Conservation (phyloP, 2,888 invertebrate species). For the Netelia inedita region DNA sequence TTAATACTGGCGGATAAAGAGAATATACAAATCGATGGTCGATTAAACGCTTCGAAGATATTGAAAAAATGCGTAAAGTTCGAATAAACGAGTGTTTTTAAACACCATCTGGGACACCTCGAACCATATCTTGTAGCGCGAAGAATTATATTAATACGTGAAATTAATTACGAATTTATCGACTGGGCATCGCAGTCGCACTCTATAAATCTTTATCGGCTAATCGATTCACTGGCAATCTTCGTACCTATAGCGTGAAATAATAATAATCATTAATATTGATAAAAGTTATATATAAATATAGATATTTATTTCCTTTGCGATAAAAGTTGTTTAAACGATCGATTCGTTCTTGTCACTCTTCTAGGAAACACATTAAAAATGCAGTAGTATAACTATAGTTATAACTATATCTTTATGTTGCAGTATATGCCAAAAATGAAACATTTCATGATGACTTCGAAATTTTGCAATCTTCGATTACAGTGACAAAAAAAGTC, state of each 20-base stretch:
- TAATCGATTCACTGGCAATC: slow-evolving; percentile 47
- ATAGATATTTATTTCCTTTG: background rate
- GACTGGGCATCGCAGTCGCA: background rate
- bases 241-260: slow-evolving; percentile 31
- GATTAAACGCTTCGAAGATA: background rate
- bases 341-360: slow-evolving; percentile 15
- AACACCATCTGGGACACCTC: background rate
- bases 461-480: background rate
- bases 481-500: background rate
- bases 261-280: slow-evolving; percentile 20
- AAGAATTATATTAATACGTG: slow-evolving; percentile 28
- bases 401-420: background rate
- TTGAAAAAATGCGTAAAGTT: background rate
- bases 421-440: slow-evolving; percentile 3
- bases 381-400: background rate
- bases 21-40: background rate
- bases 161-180: slow-evolving; percentile 21
- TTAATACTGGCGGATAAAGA: background rate
- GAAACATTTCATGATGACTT: background rate
- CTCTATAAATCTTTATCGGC: slow-evolving; percentile 52
- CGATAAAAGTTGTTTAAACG: background rate
- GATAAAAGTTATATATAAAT: background rate
- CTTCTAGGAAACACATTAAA: background rate
- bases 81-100: background rate
- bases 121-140: background rate